These are phyloP conservation scores for Ceyx cyanopectus DNA, from an alignment of 2,113 vertebrate species.

Conservation along the genomic window DNA sequence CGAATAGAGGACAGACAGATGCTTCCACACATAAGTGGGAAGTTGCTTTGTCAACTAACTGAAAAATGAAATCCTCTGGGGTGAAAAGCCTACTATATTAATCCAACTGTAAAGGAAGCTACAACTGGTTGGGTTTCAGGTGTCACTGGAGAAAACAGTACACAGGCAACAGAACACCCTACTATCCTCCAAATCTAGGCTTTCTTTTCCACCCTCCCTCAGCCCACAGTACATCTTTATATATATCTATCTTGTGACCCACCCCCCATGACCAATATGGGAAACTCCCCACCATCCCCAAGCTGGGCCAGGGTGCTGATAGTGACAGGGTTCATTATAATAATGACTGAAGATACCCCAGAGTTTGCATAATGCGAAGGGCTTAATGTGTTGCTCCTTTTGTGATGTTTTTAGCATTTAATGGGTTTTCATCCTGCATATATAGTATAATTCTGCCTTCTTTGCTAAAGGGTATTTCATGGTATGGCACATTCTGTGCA, in stretches of 20 bases:
- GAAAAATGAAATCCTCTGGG: not conserved
- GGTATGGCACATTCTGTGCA: not conserved
- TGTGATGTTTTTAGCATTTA: not conserved
- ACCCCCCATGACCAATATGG: not conserved
- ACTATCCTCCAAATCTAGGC: not conserved
- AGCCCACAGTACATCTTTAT: not conserved
- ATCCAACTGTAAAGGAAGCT: not conserved
- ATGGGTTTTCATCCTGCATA: not conserved
- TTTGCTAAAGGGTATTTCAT: not conserved
- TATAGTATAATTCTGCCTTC: not conserved
- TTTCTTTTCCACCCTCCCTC: not conserved
- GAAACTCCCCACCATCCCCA: not conserved
- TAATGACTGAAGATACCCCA: not conserved
- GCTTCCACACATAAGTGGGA: not conserved
- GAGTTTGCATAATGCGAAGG: rapidly evolving
- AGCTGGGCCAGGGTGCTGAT: not conserved
- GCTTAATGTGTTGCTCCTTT: not conserved
- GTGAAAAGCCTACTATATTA: not conserved
- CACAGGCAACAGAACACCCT: not conserved
- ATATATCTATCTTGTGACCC: rapidly evolving
- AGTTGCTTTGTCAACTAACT: constrained; percentile 4
- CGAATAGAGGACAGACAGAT: constrained; percentile 17
- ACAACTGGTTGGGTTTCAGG: not conserved
- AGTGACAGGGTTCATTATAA: rapidly evolving
- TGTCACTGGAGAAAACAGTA: not conserved